phyloP scores from a whole-genome alignment of 2,888 invertebrate species.

The Ectobius pallidus region DNA sequence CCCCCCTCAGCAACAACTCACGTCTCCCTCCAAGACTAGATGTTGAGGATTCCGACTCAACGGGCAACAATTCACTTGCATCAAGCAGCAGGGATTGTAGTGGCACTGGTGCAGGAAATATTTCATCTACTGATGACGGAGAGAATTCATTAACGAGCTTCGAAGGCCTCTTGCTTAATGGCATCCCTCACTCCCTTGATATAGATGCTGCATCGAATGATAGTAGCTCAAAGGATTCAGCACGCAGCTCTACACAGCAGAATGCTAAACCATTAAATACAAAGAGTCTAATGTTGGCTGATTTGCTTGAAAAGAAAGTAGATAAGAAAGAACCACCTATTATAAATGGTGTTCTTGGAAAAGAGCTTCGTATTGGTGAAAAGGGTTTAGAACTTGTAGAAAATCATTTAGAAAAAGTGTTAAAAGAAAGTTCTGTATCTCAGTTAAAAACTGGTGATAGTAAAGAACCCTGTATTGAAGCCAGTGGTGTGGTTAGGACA shows the following conservation, averaged over 20 bases:
- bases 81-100: constrained; percentile 56
- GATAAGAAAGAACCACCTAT: constrained; percentile 62
- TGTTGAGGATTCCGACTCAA: constrained; percentile 58
- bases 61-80: constrained; percentile 62
- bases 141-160: constrained; percentile 68
- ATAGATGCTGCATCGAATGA: constrained; percentile 62
- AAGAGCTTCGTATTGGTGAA: constrained; percentile 64
- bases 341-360: constrained; percentile 63
- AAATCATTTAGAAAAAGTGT: constrained; percentile 50
- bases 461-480: constrained; percentile 47
- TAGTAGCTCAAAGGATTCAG: constrained; percentile 52
- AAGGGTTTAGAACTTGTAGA: constrained; percentile 66
- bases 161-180: constrained; percentile 66
- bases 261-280: constrained; percentile 42
- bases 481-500: constrained; percentile 40
- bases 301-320: constrained; percentile 79
- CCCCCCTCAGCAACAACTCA: constrained; percentile 52
- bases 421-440: constrained; percentile 48
- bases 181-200: constrained; percentile 59
- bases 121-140: constrained; percentile 61
- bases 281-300: constrained; percentile 77
- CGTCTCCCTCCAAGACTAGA: constrained; percentile 48
- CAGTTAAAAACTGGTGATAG: constrained; percentile 47
- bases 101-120: constrained; percentile 58
- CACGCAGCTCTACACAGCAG: constrained; percentile 58